phyloP scores from a whole-genome alignment of 2,888 invertebrate genomes.

The Spialia ferax region DNA sequence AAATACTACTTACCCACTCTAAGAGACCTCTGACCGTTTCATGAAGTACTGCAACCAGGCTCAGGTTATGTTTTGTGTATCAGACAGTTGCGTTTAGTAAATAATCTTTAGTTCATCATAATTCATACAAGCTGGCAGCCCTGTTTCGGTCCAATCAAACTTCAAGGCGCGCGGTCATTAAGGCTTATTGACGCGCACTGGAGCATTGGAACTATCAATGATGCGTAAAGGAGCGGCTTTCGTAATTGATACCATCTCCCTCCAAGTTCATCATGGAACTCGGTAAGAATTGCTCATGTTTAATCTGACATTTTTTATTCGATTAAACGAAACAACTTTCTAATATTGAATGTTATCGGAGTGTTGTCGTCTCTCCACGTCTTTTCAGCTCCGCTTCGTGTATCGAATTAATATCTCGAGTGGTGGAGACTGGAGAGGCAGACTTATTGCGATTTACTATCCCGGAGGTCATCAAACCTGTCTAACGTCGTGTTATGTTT shows the following conservation, averaged over 20 bases:
- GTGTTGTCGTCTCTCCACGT: background rate
- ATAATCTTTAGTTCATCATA: background rate
- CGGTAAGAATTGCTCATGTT: slow-evolving; percentile 19
- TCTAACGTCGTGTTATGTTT: background rate
- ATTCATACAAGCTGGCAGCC: slow-evolving; percentile 21
- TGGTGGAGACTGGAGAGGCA: no score
- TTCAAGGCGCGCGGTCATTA: slow-evolving; percentile 57
- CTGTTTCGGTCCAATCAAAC: slow-evolving; percentile 59
- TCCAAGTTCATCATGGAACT: slow-evolving; percentile 18
- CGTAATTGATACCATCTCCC: slow-evolving; percentile 53
- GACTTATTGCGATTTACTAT: no score
- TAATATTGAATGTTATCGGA: background rate
- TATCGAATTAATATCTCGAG: background rate
- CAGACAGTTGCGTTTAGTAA: background rate
- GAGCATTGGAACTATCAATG: slow-evolving; percentile 61
- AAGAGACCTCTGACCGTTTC: background rate
- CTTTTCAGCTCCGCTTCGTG: background rate
- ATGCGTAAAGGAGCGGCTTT: slow-evolving; percentile 58
- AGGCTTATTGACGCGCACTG: slow-evolving; percentile 63
- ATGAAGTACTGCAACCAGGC: background rate
- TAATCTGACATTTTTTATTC: background rate
- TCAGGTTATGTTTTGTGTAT: background rate
- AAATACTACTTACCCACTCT: background rate
- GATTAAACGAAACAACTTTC: slow-evolving; percentile 2
- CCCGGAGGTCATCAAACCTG: background rate